Evolutionary conservation across 1,140 invertebrate species (phyloP).

Genomic region (Limonius californicus): DNA sequence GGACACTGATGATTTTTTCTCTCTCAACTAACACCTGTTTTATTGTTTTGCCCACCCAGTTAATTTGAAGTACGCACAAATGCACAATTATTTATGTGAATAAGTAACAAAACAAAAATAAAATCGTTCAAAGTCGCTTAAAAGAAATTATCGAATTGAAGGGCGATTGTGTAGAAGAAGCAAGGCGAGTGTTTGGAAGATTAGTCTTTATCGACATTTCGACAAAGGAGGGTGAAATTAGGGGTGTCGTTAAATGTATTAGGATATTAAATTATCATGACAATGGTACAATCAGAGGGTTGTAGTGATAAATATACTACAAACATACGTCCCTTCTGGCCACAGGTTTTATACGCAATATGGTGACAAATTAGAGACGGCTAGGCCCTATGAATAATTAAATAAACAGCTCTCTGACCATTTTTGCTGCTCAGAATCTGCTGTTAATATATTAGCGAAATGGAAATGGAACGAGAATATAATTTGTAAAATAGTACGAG

Average conservation of each 20-base stretch:
- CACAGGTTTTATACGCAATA: constrained; percentile 47
- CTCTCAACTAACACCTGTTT: neutral
- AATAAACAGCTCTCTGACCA: no score
- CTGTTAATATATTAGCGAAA: neutral
- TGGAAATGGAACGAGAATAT: no score
- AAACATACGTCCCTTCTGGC: constrained; percentile 48
- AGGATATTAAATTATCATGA: constrained; percentile 51
- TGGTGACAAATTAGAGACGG: constrained; percentile 43
- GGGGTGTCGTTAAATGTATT: constrained; percentile 50
- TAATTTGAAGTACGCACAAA: neutral
- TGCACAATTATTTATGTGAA: no score
- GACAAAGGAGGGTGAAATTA: constrained; percentile 39
- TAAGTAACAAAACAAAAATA: neutral
- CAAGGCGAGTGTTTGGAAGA: neutral
- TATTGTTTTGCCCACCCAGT: neutral
- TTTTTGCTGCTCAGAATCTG: neutral
- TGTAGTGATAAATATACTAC: constrained; percentile 46
- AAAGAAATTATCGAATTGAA: neutral
- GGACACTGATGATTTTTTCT: no score
- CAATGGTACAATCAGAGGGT: constrained; percentile 46
- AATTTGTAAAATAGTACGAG: no score
- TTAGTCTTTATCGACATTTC: neutral
- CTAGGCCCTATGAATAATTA: constrained; percentile 44
- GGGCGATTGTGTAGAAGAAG: neutral
- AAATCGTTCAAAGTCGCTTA: neutral